Percentiles rank a stretch among this genome's conserved stretches.
Evolutionary conservation across 1,140 invertebrate genomes (phyloP).

Genomic region (Halictus rubicundus): DNA sequence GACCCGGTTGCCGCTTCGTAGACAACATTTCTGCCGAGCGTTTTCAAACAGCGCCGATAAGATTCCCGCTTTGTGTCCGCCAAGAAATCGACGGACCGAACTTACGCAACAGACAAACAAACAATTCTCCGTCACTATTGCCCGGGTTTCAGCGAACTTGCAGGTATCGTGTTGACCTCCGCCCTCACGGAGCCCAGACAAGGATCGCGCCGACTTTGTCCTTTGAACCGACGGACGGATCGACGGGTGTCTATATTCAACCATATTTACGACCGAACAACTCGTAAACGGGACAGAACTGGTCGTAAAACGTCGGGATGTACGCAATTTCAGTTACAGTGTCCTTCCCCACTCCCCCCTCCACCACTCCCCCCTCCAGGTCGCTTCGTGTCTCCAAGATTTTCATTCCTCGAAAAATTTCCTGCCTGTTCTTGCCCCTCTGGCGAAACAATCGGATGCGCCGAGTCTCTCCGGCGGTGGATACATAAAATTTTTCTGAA

Average conservation of each 20-base stretch:
- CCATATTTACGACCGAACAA: constrained; percentile 44
- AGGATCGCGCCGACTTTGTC: constrained; percentile 33
- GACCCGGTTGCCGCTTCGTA: too few species aligned
- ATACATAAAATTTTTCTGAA: too few species aligned
- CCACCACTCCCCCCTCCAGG: too few species aligned
- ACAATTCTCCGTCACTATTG: not conserved
- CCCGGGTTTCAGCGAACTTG: not conserved
- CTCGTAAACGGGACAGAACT: constrained; percentile 48
- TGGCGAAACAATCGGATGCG: too few species aligned
- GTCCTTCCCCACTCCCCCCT: too few species aligned
- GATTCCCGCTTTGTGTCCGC: not conserved
- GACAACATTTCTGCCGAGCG: not conserved
- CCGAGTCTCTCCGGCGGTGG: too few species aligned
- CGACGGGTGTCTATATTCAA: constrained; percentile 25
- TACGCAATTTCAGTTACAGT: constrained; percentile 24
- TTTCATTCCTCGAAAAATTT: not conserved
- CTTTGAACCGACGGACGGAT: constrained; percentile 24
- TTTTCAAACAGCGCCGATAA: not conserved
- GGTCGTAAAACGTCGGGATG: constrained; percentile 39
- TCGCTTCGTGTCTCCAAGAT: not conserved
- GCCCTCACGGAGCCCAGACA: constrained; percentile 12
- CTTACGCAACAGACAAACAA: not conserved
- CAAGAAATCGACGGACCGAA: not conserved
- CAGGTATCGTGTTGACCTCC: not conserved
- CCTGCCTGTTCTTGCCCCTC: not conserved